phyloP scores from a whole-genome alignment of 2,888 invertebrate species.

The Polia nebulosa region DNA sequence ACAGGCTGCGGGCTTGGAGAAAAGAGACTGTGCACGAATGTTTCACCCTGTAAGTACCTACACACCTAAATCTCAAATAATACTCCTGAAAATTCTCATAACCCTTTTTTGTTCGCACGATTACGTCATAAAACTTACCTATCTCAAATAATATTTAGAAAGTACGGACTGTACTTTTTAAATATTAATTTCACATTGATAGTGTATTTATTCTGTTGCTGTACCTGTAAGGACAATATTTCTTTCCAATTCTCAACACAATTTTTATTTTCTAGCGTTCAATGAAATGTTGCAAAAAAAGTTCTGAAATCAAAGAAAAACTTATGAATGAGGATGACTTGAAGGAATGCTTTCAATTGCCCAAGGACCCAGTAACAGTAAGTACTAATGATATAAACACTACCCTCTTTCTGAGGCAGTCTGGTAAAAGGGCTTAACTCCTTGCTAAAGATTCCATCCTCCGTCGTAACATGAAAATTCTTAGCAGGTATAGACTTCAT shows the following conservation, averaged over 20 bases:
- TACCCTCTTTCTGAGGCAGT: too few species aligned
- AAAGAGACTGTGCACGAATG: slow-evolving; percentile 6
- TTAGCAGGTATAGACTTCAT: background rate
- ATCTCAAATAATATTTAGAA: too few species aligned
- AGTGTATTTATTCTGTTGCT: too few species aligned
- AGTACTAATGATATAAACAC: slow-evolving; percentile 20
- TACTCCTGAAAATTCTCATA: too few species aligned
- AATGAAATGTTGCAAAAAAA: slow-evolving; percentile 31
- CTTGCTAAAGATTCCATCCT: background rate
- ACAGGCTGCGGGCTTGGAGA: slow-evolving; percentile 26
- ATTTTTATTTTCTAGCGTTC: slow-evolving; percentile 29
- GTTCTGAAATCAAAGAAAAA: background rate
- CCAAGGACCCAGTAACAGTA: slow-evolving; percentile 35
- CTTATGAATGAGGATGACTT: background rate
- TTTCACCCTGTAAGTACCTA: slow-evolving; percentile 52
- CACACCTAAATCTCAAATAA: background rate
- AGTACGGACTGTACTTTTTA: too few species aligned
- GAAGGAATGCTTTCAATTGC: slow-evolving; percentile 28
- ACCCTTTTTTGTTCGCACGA: too few species aligned
- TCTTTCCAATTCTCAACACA: too few species aligned
- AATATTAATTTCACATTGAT: too few species aligned
- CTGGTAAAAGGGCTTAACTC: background rate
- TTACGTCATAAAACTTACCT: too few species aligned
- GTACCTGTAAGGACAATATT: background rate
- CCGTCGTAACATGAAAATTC: background rate